These are phyloP conservation scores for Microchrysa polita DNA, from an alignment of 2,888 invertebrate genomes.

Conservation along the genomic window DNA sequence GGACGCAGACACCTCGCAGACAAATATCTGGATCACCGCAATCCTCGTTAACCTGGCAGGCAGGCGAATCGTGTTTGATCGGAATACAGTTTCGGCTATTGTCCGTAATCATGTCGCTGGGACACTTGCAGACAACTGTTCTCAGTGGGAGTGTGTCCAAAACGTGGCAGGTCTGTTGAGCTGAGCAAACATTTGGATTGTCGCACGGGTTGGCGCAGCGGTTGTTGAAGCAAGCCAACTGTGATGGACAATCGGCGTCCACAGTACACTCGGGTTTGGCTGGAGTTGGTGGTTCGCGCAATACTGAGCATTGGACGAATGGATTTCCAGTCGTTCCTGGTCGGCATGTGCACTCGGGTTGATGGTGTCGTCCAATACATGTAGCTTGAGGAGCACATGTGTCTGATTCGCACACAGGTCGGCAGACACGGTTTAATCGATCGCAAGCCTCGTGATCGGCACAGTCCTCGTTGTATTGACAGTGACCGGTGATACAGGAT, in stretches of 20 bases:
- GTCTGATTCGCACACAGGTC: slow-evolving; percentile 83
- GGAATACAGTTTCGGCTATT: slow-evolving; percentile 76
- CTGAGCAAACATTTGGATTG: slow-evolving; percentile 75
- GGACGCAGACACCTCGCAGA: slow-evolving; percentile 77
- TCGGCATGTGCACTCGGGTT: slow-evolving; percentile 80
- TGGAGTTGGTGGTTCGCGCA: slow-evolving; percentile 60
- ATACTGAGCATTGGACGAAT: slow-evolving; percentile 72
- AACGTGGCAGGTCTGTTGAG: slow-evolving; percentile 81
- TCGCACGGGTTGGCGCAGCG: slow-evolving; percentile 82
- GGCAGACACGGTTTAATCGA: slow-evolving; percentile 81
- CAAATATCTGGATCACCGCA: slow-evolving; percentile 81
- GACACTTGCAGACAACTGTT: slow-evolving; percentile 88
- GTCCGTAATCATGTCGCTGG: slow-evolving; percentile 80
- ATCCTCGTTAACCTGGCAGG: slow-evolving; percentile 78
- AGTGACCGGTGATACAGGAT: slow-evolving; percentile 83
- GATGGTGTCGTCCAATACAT: slow-evolving; percentile 80
- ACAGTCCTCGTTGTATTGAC: slow-evolving; percentile 90
- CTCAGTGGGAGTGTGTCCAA: slow-evolving; percentile 81
- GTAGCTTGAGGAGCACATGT: slow-evolving; percentile 81
- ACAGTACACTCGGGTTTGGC: slow-evolving; percentile 72
- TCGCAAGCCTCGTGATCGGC: slow-evolving; percentile 86
- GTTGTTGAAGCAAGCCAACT: slow-evolving; percentile 79
- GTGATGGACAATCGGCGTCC: slow-evolving; percentile 80
- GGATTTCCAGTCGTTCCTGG: slow-evolving; percentile 83
- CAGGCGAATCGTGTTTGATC: slow-evolving; percentile 67